These are phyloP conservation scores for Rhipidura dahli DNA, from an alignment of 2,113 vertebrate species.

Conservation along the genomic window DNA sequence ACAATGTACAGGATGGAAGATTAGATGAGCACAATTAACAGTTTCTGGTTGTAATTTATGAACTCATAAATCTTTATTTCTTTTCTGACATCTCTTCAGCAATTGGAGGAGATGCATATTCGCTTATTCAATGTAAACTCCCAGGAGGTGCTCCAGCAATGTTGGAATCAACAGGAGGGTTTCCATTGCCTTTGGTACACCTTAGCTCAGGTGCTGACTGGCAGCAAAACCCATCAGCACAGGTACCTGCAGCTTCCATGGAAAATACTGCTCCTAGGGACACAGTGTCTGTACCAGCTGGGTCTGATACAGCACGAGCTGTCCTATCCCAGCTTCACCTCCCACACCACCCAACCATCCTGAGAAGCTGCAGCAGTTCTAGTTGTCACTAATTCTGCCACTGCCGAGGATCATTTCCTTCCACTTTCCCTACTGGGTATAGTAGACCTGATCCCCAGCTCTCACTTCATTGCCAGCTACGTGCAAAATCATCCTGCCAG, in stretches of 20 bases:
- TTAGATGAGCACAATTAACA: not conserved
- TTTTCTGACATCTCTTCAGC: not conserved
- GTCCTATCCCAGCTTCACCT: not conserved
- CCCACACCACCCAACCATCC: fast-evolving
- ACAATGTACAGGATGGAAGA: not conserved
- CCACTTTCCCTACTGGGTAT: not conserved
- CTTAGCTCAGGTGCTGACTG: not conserved
- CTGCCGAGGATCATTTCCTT: not conserved
- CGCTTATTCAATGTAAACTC: fast-evolving
- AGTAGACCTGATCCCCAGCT: not conserved
- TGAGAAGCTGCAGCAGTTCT: not conserved
- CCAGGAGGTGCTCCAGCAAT: not conserved
- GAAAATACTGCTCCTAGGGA: not conserved
- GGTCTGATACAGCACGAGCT: not conserved
- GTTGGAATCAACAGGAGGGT: not conserved
- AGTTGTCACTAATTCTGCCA: not conserved
- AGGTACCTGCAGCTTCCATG: not conserved
- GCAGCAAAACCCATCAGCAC: not conserved
- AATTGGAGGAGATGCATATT: not conserved
- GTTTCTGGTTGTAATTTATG: not conserved
- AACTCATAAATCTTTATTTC: not conserved
- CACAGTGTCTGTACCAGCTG: not conserved
- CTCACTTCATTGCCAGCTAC: not conserved
- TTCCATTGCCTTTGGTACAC: not conserved
- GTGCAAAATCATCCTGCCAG: not conserved